Conservation (phyloP, 2,113 vertebrate genomes). For the Abramis brama region DNA sequence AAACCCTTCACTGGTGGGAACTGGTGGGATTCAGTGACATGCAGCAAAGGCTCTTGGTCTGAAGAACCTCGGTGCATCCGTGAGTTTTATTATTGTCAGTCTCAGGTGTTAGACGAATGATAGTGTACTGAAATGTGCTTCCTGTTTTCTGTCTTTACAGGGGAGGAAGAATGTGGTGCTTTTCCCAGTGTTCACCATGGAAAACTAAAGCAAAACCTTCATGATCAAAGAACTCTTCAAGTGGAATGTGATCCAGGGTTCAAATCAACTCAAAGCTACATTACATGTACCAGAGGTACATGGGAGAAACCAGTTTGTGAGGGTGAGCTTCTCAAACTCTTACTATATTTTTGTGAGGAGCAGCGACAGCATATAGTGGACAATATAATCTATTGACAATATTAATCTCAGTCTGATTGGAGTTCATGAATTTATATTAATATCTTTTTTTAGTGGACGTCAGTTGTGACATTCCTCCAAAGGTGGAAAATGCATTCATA, state of each 20-base stretch:
- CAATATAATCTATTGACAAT: neutral
- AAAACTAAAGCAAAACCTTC: neutral
- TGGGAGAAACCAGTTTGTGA: neutral
- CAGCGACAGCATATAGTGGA: neutral
- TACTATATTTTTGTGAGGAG: neutral
- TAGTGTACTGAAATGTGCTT: neutral
- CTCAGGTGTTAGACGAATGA: neutral
- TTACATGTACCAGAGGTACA: neutral
- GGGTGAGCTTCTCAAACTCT: neutral
- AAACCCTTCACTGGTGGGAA: neutral
- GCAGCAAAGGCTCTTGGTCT: neutral
- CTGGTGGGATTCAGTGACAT: slow-evolving; percentile 18
- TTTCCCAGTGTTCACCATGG: neutral
- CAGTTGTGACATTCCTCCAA: too few relatives aligned
- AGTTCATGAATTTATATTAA: neutral
- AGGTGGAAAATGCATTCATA: too few relatives aligned
- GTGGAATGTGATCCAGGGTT: neutral
- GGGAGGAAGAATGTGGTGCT: neutral
- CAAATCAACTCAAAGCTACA: accelerated
- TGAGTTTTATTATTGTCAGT: slow-evolving; percentile 1
- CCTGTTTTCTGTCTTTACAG: neutral
- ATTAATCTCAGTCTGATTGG: neutral
- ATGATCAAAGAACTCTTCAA: too few relatives aligned
- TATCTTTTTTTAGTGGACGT: neutral
- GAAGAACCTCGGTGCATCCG: neutral